phyloP scores from a whole-genome alignment of 2,113 vertebrate species.

The Chauna torquata region DNA sequence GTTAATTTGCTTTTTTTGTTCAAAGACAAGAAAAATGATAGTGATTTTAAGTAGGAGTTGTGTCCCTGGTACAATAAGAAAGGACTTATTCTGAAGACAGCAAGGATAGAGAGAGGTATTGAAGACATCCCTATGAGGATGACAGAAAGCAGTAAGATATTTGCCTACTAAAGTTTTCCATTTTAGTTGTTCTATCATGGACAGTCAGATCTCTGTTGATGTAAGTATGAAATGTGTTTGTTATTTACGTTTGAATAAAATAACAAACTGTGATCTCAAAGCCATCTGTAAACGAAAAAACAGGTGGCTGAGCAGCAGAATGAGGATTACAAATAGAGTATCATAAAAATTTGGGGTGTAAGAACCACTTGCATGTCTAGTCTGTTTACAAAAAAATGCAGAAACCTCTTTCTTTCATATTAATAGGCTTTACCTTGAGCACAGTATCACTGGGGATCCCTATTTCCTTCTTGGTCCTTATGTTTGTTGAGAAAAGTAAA shows the following conservation, averaged over 20 bases:
- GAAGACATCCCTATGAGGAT: background rate
- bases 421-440: background rate
- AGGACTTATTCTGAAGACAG: background rate
- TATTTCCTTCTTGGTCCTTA: background rate
- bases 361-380: background rate
- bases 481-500: background rate
- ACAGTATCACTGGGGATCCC: background rate
- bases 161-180: background rate
- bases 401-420: background rate
- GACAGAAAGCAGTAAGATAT: constrained; percentile 12
- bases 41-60: constrained; percentile 32
- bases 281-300: constrained; percentile 56
- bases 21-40: background rate
- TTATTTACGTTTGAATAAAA: constrained; percentile 61
- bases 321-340: background rate
- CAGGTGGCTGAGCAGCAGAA: constrained; percentile 50
- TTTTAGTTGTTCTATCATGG: background rate
- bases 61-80: background rate
- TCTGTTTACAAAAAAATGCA: background rate
- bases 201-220: constrained; percentile 46
- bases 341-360: constrained; percentile 11
- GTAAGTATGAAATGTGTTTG: constrained; percentile 45
- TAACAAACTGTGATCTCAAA: constrained; percentile 61
- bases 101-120: background rate
- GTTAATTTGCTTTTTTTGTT: constrained; percentile 14